phyloP scores from a whole-genome alignment of 2,888 invertebrate species.

The Diaphora mendica region DNA sequence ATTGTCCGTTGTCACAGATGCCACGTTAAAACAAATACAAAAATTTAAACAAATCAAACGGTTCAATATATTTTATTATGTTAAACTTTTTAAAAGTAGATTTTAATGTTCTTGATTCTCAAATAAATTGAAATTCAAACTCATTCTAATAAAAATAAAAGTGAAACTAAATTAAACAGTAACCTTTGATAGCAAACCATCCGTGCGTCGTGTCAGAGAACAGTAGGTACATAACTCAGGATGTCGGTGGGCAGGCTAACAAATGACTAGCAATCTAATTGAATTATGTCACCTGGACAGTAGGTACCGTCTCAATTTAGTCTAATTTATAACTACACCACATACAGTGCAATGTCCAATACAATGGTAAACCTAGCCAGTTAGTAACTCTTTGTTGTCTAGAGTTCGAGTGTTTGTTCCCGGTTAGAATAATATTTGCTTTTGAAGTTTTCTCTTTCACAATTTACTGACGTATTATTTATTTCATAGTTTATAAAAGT shows the following conservation, averaged over 20 bases:
- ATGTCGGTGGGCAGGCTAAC: constrained; percentile 59
- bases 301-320: constrained; percentile 70
- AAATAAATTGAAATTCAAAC: background rate
- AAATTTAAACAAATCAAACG: background rate
- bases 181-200: constrained; percentile 34
- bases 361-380: constrained; percentile 39
- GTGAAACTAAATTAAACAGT: constrained; percentile 9
- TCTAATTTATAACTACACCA: constrained; percentile 71
- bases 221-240: constrained; percentile 60
- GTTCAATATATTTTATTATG: too few species aligned
- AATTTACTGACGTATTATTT: background rate
- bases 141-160: background rate
- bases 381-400: constrained; percentile 31
- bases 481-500: background rate
- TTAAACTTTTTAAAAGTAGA: too few species aligned
- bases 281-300: constrained; percentile 76
- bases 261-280: constrained; percentile 75
- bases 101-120: background rate
- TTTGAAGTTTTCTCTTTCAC: background rate
- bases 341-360: constrained; percentile 44
- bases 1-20: too few species aligned
- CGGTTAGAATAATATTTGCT: background rate
- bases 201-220: constrained; percentile 31
- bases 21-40: background rate
- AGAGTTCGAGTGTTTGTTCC: constrained; percentile 11